Percentiles rank a stretch among this genome's conserved stretches.
Conservation (phyloP, 2,888 invertebrate species). For the Pogonocherus hispidulus region DNA sequence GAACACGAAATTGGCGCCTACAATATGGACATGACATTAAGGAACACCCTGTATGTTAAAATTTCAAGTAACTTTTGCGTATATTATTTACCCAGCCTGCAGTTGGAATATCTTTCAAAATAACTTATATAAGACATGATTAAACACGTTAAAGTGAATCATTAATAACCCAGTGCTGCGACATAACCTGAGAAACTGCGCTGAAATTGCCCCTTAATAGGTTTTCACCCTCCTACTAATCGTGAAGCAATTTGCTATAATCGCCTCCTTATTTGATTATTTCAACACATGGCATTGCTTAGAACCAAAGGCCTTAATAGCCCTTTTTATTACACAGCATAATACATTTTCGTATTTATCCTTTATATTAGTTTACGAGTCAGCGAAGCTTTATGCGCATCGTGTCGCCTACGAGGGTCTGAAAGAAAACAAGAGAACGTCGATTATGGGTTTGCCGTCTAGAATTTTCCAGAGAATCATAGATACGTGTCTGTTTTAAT, state of each 20-base stretch:
- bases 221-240: background rate
- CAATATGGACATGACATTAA: too few relatives aligned
- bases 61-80: too few relatives aligned
- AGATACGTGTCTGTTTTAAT: background rate
- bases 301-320: background rate
- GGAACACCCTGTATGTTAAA: too few relatives aligned
- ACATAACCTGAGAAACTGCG: background rate
- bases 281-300: background rate
- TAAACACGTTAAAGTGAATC: too few relatives aligned
- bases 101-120: too few relatives aligned
- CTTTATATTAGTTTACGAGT: background rate
- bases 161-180: too few relatives aligned
- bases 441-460: background rate
- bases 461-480: background rate
- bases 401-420: slow-evolving; percentile 5
- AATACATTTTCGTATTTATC: background rate
- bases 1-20: too few relatives aligned
- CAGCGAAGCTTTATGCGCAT: background rate
- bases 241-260: background rate
- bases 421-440: slow-evolving; percentile 11
- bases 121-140: too few relatives aligned
- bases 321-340: slow-evolving; percentile 5
- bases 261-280: background rate
- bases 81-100: too few relatives aligned
- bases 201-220: background rate